Conservation (phyloP, 2,797 vertebrate species). For the Ispidina picta region DNA sequence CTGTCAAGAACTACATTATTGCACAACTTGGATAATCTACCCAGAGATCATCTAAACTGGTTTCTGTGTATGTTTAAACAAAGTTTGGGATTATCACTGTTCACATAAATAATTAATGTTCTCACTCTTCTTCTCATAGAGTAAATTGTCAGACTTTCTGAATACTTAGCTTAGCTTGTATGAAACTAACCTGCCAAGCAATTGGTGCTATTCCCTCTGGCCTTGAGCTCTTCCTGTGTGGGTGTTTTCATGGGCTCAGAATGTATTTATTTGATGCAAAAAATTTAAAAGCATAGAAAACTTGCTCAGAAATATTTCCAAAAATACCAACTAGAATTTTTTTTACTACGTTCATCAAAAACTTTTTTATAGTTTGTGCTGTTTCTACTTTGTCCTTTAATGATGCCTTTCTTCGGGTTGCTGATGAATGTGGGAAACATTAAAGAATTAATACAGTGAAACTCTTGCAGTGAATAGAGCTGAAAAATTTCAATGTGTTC, state of each 20-base stretch:
- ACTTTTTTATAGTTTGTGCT: neutral
- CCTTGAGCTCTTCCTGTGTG: neutral
- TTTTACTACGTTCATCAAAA: neutral
- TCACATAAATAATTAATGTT: conserved; percentile 25
- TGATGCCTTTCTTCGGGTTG: neutral
- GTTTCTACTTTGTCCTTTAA: neutral
- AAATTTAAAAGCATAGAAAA: neutral
- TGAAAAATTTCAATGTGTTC: neutral
- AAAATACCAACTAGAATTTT: neutral
- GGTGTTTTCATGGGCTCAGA: neutral
- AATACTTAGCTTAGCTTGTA: neutral
- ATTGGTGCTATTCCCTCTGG: neutral
- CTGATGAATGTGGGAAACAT: neutral
- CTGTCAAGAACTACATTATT: neutral
- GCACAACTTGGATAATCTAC: neutral
- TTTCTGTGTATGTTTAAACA: conserved; percentile 12
- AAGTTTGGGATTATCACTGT: neutral
- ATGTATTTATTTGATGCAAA: neutral
- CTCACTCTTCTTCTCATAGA: neutral
- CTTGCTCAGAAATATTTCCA: neutral
- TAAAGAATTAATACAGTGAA: neutral
- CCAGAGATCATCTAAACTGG: conserved; percentile 4
- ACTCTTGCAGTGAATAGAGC: neutral
- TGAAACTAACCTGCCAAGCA: neutral
- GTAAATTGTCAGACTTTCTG: neutral